Percentiles rank a stretch among this genome's conserved stretches.
Conservation (phyloP, 2,888 invertebrate genomes). For the Anodontia alba region DNA sequence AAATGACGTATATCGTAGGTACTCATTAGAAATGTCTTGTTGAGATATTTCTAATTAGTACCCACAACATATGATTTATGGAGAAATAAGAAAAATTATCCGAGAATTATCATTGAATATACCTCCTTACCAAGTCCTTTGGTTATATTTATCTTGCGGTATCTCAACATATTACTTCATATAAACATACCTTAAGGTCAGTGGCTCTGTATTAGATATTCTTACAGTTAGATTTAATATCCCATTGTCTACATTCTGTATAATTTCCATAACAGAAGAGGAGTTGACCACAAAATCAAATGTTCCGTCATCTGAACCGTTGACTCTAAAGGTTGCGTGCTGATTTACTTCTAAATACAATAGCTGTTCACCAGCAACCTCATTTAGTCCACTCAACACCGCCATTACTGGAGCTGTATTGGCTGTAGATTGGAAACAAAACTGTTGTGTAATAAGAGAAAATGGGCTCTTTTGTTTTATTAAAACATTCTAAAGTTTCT, state of each 20-base stretch:
- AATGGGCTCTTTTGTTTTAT: too few species aligned
- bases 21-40: too few species aligned
- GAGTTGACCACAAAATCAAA: neutral
- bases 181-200: neutral
- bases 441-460: too few species aligned
- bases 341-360: neutral
- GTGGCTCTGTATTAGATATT: neutral
- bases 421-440: neutral
- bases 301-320: conserved; percentile 11
- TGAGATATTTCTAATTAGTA: too few species aligned
- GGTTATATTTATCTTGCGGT: too few species aligned
- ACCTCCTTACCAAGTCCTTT: too few species aligned
- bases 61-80: too few species aligned
- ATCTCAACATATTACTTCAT: too few species aligned
- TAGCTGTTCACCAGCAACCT: neutral
- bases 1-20: too few species aligned
- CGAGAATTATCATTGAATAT: too few species aligned
- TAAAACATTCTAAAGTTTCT: too few species aligned
- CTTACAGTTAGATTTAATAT: neutral
- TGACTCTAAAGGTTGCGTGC: neutral
- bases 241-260: neutral
- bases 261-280: neutral
- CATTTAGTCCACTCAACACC: neutral
- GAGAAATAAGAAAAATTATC: too few species aligned
- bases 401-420: neutral